Base-by-base conservation (phyloP, 2,113 vertebrate genomes). In the Anoura caudifer region DNA sequence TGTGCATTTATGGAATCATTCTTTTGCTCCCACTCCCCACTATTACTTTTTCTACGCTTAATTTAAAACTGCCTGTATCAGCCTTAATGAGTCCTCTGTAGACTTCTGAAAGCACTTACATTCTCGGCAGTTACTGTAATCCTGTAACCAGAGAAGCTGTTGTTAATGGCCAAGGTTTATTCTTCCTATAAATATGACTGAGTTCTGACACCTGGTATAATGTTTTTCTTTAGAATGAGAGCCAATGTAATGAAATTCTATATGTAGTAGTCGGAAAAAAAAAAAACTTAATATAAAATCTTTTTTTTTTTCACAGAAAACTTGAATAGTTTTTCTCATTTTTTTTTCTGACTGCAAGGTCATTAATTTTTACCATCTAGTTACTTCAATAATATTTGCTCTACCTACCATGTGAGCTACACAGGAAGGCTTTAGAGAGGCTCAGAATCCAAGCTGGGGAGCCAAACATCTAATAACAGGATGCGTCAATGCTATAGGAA, bases 171-270 rank as follows among this genome's bases (percentile, higher is more conserved):
- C 61, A 8, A 56, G 17, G 19, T 86, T 94, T 86, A 95, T 83
- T 93, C 90, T 83, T 77, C 54, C 94, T 93, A 79, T 83, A 97
- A 97, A 94, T 75, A 96, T 26, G 81, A 85, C 17, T 90, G 80
- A 90, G 79, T 73, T 94, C 90, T 97, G 90, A 97, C 86, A 95
- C 65, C 36, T 80, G 22, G 33, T 86, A 52, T 10, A 80, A 72
- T 84, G 84, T 87, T 96, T 93, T 93, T 50, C 77, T 93, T 91
- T 86, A 89, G 85, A 88, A 93, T 19, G 73, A 93, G 43, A 95
- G 91, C 86, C 79, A 94, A 54, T 77, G 31, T 81, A 72, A 92
- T 91, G 54, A 97, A 96, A 96, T 90, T 75, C 70, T 90, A 16
- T 36, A 81, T 52, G 59, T n/a, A 45, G 50, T 52, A 75, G 81